Percentiles rank a stretch among this genome's conserved stretches.
Conservation (phyloP, 2,113 vertebrate genomes). For the Machaerirhynchus nigripectus region DNA sequence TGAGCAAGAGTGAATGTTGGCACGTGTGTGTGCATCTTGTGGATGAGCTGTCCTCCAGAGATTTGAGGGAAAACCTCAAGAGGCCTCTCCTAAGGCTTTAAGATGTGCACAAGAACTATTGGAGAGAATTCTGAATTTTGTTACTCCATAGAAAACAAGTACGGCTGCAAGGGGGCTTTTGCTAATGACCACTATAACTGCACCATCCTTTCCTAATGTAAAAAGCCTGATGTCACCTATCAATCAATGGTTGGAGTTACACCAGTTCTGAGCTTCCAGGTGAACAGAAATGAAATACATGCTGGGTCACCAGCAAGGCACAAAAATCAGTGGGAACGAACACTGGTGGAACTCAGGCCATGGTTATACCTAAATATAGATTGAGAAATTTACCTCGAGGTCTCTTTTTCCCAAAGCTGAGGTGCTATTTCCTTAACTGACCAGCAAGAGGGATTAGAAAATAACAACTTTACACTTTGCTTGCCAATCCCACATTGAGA, state of each 20-base stretch:
- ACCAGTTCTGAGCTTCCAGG: not conserved
- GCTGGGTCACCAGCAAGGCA: not conserved
- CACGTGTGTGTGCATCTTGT: accelerated
- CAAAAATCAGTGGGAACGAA: not conserved
- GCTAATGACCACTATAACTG: not conserved
- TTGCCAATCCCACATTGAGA: not conserved
- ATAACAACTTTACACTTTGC: not conserved
- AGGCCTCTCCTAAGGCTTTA: not conserved
- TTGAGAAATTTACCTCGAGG: not conserved
- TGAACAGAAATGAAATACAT: not conserved
- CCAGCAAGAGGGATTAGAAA: not conserved
- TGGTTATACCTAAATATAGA: not conserved
- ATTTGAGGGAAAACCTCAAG: not conserved
- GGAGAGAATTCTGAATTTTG: not conserved
- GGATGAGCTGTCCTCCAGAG: not conserved
- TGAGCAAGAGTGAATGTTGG: not conserved
- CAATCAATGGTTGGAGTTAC: not conserved
- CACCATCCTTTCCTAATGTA: not conserved
- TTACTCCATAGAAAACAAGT: not conserved
- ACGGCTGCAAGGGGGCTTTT: not conserved
- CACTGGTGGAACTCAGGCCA: not conserved
- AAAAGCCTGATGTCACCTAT: not conserved
- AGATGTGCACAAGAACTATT: not conserved
- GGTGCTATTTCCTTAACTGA: not conserved
- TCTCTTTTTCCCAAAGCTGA: not conserved